These are phyloP conservation scores for Aix galericulata DNA, from an alignment of 2,113 vertebrate species.

Conservation along the genomic window DNA sequence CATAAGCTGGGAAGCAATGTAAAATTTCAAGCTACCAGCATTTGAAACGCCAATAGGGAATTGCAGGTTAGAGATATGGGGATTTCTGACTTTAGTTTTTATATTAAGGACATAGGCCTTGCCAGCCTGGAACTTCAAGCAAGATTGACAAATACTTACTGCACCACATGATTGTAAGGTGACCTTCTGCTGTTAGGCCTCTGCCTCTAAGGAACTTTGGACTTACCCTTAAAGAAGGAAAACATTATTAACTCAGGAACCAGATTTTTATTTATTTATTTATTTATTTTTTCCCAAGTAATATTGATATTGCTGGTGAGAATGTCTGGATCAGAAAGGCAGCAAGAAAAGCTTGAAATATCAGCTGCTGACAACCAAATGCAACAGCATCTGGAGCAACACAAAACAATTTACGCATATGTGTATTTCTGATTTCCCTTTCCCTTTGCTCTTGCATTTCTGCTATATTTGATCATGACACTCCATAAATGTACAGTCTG, in stretches of 20 bases:
- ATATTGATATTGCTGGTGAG: neutral
- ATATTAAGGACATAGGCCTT: neutral
- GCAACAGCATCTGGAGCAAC: neutral
- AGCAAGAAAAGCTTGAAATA: neutral
- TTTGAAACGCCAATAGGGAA: neutral
- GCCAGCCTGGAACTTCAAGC: neutral
- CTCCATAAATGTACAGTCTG: neutral
- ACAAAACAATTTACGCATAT: neutral
- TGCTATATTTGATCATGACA: neutral
- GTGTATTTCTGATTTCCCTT: neutral
- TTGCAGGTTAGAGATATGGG: neutral
- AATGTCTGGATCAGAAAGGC: neutral
- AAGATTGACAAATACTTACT: neutral
- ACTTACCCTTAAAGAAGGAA: neutral
- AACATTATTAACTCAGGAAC: neutral
- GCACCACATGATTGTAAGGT: neutral
- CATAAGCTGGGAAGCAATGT: neutral
- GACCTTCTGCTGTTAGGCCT: neutral
- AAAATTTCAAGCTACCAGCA: neutral
- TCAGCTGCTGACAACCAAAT: neutral
- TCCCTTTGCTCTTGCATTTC: neutral
- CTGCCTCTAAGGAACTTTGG: neutral
- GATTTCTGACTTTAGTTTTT: neutral
- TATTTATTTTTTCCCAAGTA: neutral
- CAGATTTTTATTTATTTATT: neutral